Conservation (phyloP, 2,113 vertebrate genomes). For the Suricata suricatta region DNA sequence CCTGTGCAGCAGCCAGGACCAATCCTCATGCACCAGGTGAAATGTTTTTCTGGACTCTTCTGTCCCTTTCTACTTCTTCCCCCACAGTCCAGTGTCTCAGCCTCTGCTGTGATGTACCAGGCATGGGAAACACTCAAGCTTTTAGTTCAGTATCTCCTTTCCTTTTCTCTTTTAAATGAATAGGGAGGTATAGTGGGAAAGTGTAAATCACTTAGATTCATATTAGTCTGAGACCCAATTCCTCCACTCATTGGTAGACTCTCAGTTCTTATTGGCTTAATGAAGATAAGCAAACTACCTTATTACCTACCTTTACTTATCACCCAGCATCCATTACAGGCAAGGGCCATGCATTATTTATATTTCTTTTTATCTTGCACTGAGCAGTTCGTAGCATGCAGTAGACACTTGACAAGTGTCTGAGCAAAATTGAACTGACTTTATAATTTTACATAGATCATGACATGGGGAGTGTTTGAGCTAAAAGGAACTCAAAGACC, state of each 20-base stretch:
- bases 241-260: background rate
- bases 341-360: background rate
- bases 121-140: background rate
- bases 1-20: background rate
- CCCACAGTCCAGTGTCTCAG: background rate
- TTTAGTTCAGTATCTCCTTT: background rate
- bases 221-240: background rate
- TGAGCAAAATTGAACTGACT: background rate
- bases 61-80: background rate
- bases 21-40: background rate
- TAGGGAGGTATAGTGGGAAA: background rate
- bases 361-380: background rate
- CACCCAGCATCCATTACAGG: background rate
- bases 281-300: background rate
- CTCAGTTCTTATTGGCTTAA: background rate
- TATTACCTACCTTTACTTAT: background rate
- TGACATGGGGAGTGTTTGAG: background rate
- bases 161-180: background rate
- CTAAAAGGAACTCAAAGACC: slow-evolving; percentile 7
- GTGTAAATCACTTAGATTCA: background rate
- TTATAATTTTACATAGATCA: background rate
- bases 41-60: background rate
- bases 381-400: background rate
- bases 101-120: background rate
- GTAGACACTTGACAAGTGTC: background rate